Evolutionary conservation across 23 tunicate species (phyloP).

Genomic region (Oikopleura dioica): DNA sequence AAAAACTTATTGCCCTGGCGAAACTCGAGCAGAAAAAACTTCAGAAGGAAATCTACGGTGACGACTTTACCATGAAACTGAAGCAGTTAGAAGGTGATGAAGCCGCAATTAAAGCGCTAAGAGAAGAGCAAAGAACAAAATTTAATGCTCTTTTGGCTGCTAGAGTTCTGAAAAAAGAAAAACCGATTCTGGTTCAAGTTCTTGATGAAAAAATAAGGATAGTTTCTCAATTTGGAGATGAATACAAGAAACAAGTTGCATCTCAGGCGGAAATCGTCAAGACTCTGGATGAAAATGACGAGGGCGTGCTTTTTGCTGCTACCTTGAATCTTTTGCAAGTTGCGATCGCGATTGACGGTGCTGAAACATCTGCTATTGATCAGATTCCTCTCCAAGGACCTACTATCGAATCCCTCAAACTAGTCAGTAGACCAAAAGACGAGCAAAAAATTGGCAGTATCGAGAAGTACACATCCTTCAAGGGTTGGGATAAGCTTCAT

Average conservation of each 20-base stretch:
- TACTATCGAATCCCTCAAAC: too few species aligned
- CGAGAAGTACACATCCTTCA: too few species aligned
- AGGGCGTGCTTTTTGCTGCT: too few species aligned
- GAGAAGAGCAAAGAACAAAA: conserved; percentile 5
- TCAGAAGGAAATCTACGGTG: not conserved
- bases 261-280: not conserved
- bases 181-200: not conserved
- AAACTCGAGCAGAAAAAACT: not conserved
- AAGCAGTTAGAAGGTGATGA: not conserved
- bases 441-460: too few species aligned
- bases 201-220: not conserved
- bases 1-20: not conserved
- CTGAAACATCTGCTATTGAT: too few species aligned
- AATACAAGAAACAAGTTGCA: not conserved
- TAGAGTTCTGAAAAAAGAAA: not conserved
- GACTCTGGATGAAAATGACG: not conserved
- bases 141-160: not conserved
- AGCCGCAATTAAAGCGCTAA: not conserved
- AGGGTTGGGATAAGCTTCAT: too few species aligned
- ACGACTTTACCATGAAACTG: not conserved
- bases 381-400: too few species aligned
- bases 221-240: too few species aligned
- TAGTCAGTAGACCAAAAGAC: too few species aligned
- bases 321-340: too few species aligned
- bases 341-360: too few species aligned